These are phyloP conservation scores for Pluvianellus socialis DNA, from an alignment of 2,113 vertebrate species.

Conservation along the genomic window DNA sequence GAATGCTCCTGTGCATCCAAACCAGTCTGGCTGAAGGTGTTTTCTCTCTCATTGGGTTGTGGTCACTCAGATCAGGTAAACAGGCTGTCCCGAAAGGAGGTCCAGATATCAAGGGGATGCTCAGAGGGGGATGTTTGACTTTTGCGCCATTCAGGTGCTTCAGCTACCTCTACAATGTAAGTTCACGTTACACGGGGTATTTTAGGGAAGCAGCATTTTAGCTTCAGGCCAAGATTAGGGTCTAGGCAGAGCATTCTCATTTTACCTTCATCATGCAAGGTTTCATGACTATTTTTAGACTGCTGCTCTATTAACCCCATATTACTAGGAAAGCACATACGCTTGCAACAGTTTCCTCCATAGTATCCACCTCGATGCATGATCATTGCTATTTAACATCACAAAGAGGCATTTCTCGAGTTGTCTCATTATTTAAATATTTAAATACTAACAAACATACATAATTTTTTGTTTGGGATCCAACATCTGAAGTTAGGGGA, in stretches of 20 bases:
- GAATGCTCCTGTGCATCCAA: neutral
- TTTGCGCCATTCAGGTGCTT: accelerated
- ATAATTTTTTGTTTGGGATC: neutral
- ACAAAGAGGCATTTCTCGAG: neutral
- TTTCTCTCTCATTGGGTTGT: neutral
- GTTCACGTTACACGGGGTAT: neutral
- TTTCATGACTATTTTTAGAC: neutral
- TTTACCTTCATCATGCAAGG: neutral
- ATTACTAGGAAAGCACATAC: neutral
- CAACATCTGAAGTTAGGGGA: neutral
- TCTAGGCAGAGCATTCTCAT: neutral
- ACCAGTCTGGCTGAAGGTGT: neutral
- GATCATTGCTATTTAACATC: neutral
- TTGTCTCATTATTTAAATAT: neutral
- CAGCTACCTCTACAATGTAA: neutral
- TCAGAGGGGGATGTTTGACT: neutral
- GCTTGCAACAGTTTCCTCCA: neutral
- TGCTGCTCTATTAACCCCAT: neutral
- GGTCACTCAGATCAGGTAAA: neutral
- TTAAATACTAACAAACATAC: neutral
- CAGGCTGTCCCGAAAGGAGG: neutral
- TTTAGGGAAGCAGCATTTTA: neutral
- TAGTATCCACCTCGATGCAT: neutral
- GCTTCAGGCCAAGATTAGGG: neutral
- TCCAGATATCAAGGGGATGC: neutral